Evolutionary conservation across 2,113 vertebrate species (phyloP).

Genomic region (Grus americana): DNA sequence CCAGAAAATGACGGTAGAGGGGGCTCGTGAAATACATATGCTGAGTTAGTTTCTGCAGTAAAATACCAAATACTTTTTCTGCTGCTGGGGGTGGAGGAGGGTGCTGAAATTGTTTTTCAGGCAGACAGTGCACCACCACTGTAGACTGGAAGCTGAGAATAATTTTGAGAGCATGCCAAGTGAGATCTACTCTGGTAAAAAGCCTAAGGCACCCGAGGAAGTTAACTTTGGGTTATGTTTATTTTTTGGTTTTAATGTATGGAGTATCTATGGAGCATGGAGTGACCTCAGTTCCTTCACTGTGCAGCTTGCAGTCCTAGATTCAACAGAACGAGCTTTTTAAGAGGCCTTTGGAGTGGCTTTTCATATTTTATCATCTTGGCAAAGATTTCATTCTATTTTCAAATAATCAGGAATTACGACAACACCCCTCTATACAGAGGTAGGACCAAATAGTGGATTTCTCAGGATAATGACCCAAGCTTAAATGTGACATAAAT

Average conservation of each 20-base stretch:
- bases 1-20: constrained; percentile 27
- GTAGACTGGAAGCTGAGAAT: background rate
- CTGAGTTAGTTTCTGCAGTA: background rate
- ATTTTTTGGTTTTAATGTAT: background rate
- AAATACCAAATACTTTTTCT: background rate
- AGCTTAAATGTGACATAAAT: background rate
- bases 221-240: background rate
- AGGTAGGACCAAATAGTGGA: background rate
- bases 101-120: background rate
- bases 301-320: background rate
- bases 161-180: background rate
- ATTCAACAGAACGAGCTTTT: background rate
- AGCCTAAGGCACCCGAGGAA: background rate
- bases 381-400: background rate
- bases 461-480: background rate
- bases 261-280: background rate
- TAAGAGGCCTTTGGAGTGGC: background rate
- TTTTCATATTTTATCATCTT: background rate
- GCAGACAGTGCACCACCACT: background rate
- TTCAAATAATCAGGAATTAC: background rate
- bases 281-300: background rate
- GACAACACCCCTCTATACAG: background rate
- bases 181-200: background rate
- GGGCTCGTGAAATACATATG: background rate
- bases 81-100: background rate